Conservation (phyloP, 2,797 vertebrate genomes). For the Lacerta viridis region DNA sequence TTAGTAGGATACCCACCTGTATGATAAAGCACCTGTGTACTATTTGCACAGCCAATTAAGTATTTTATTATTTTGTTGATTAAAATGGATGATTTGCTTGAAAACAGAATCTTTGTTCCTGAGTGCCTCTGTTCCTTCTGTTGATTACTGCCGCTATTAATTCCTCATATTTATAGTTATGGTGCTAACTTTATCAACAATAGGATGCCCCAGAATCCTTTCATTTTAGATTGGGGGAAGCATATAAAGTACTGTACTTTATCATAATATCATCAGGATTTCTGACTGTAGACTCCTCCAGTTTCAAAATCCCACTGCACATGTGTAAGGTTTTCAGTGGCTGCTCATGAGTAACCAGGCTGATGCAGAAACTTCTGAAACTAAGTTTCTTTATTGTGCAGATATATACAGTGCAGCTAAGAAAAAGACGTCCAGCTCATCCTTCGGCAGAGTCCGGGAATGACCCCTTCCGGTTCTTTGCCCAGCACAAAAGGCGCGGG, state of each 20-base stretch:
- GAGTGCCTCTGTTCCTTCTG: neutral
- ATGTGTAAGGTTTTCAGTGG: too few relatives aligned
- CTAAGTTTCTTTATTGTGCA: too few relatives aligned
- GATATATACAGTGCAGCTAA: too few relatives aligned
- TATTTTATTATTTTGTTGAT: neutral
- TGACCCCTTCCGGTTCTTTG: too few relatives aligned
- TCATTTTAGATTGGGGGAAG: neutral
- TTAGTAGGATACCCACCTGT: neutral
- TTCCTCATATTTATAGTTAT: constrained; percentile 4
- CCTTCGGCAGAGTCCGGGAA: too few relatives aligned
- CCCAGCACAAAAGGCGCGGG: too few relatives aligned
- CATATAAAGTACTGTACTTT: neutral
- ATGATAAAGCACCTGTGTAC: neutral
- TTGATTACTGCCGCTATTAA: neutral
- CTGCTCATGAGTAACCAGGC: too few relatives aligned
- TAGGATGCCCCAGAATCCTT: neutral
- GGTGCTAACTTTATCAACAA: neutral
- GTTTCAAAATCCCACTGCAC: neutral
- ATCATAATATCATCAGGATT: neutral
- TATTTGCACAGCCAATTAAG: constrained; percentile 9
- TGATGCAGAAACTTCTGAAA: too few relatives aligned
- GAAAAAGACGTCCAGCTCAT: too few relatives aligned
- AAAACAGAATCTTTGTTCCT: constrained; percentile 13
- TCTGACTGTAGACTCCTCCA: neutral
- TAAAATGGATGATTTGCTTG: neutral